These are phyloP conservation scores for Leptoclinus maculatus DNA, from an alignment of 2,797 vertebrate genomes.

Conservation along the genomic window DNA sequence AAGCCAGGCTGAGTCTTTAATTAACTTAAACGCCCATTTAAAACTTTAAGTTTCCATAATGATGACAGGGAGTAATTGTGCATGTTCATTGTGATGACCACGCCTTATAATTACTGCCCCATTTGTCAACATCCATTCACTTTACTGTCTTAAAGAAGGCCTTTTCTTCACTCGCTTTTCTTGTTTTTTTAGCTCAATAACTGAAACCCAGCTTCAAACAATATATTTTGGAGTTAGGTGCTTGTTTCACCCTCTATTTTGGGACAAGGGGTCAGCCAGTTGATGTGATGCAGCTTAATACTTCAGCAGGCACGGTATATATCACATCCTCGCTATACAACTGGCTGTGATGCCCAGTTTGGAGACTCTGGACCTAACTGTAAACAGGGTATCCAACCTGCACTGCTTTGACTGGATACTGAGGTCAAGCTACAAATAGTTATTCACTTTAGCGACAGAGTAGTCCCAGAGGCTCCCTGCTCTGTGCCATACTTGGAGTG, in stretches of 20 bases:
- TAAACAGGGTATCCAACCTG: constrained; percentile 6
- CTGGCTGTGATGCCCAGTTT: background rate
- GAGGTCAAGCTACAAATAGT: constrained; percentile 44
- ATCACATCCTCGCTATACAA: background rate
- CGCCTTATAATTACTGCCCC: constrained; percentile 14
- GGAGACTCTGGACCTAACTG: background rate
- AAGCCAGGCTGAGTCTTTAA: constrained; percentile 23
- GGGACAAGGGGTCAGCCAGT: background rate
- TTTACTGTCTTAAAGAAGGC: background rate
- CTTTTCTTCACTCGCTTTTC: background rate
- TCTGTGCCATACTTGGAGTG: constrained; percentile 13
- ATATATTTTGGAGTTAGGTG: background rate
- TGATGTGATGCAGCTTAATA: background rate
- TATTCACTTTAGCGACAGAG: background rate
- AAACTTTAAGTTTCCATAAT: constrained; percentile 12
- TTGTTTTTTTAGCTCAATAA: background rate
- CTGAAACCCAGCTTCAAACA: background rate
- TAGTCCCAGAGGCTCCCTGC: constrained; percentile 14
- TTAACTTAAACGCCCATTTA: constrained; percentile 28
- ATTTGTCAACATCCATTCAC: constrained; percentile 14
- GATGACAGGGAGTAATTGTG: constrained; percentile 30
- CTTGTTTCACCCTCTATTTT: background rate
- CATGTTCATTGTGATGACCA: constrained; percentile 31
- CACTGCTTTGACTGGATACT: background rate
- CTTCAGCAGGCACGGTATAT: background rate